Percentiles rank a stretch among this genome's conserved stretches.
Conservation (phyloP, 2,113 vertebrate genomes). For the Deroptyus accipitrinus region DNA sequence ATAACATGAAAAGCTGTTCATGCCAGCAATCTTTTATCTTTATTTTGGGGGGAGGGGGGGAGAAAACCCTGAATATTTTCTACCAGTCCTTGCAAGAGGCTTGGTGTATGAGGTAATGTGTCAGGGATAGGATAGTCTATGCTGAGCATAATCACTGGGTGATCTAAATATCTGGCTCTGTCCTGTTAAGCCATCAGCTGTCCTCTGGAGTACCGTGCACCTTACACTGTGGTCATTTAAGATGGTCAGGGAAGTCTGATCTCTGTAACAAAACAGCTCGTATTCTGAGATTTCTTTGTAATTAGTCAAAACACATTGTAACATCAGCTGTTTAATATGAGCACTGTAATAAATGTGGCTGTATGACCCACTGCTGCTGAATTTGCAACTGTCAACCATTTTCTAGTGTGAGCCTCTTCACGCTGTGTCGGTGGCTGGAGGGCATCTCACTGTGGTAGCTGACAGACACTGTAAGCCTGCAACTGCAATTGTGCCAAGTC, state of each 20-base stretch:
- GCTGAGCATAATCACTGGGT: neutral
- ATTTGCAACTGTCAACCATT: neutral
- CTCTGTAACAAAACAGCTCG: rapidly evolving
- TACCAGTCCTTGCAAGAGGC: neutral
- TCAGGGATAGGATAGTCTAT: neutral
- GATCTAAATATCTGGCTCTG: neutral
- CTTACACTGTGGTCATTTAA: neutral
- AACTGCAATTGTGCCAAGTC: neutral
- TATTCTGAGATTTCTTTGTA: neutral
- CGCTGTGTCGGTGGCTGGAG: neutral
- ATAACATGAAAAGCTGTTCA: neutral
- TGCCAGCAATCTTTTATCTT: neutral
- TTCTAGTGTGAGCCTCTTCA: neutral
- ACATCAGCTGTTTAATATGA: neutral
- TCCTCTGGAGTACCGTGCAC: neutral
- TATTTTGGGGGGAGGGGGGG: neutral
- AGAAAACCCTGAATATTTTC: neutral
- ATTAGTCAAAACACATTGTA: rapidly evolving
- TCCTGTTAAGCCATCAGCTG: neutral
- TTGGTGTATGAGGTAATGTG: neutral
- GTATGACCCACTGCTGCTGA: neutral
- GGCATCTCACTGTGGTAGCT: neutral
- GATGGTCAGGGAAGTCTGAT: neutral
- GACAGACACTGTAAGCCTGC: neutral
- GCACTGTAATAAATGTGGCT: neutral